Evolutionary conservation across 2,113 vertebrate genomes (phyloP).

Genomic region (Hemichromis elongatus): DNA sequence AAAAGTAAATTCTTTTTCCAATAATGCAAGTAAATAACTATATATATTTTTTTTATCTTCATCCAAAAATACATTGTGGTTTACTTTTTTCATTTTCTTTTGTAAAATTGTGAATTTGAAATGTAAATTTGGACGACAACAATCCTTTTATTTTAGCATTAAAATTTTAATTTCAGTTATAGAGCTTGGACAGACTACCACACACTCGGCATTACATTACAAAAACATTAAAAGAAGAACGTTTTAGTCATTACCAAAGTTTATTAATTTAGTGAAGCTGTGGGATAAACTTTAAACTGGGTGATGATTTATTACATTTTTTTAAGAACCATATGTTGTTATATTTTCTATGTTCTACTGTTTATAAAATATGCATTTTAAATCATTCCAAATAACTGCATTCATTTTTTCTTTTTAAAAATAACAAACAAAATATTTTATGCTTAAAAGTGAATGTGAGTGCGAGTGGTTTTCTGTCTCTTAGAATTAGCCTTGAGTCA

Average conservation of each 20-base stretch:
- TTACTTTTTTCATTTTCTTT: neutral
- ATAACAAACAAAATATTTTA: neutral
- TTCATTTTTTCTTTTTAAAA: neutral
- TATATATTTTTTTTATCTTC: neutral
- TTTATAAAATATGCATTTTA: neutral
- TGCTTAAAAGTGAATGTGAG: neutral
- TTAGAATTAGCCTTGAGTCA: neutral
- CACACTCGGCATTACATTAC: neutral
- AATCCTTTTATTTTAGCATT: neutral
- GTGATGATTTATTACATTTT: neutral
- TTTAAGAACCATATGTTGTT: neutral
- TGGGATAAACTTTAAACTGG: neutral
- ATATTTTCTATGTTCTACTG: neutral
- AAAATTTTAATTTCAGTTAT: neutral
- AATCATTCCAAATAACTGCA: neutral
- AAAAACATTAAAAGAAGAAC: neutral
- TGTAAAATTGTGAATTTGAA: neutral
- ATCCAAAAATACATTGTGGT: neutral
- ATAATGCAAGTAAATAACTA: neutral
- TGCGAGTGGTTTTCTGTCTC: neutral
- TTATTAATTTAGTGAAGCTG: neutral
- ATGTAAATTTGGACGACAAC: neutral
- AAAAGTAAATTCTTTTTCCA: neutral
- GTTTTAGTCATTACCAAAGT: neutral
- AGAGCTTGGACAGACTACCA: neutral